Evolutionary conservation across 1,140 invertebrate species (phyloP).

Genomic region (Drosophila repletoides): DNA sequence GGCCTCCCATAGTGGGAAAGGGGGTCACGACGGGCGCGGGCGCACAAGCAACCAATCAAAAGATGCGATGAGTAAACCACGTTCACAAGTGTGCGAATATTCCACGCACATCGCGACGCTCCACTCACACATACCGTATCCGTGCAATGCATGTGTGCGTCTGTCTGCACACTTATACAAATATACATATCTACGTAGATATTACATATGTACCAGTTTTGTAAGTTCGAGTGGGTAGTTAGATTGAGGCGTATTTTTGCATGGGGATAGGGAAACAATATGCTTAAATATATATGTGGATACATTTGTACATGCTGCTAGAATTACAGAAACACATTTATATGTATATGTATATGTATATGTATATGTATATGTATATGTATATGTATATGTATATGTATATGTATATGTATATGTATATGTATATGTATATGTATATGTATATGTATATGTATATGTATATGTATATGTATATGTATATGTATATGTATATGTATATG

Average conservation of each 20-base stretch:
- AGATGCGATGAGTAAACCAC: slow-evolving; percentile 53
- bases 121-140: slow-evolving; percentile 18
- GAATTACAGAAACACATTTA: background rate
- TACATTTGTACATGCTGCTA: too few relatives aligned
- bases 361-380: slow-evolving; percentile 15
- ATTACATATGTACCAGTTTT: slow-evolving; percentile 40
- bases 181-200: background rate
- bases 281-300: slow-evolving; percentile 7
- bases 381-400: slow-evolving; percentile 10
- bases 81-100: slow-evolving; percentile 53
- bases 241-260: background rate
- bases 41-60: slow-evolving; percentile 73
- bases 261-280: background rate
- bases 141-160: slow-evolving; percentile 6
- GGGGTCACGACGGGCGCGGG: slow-evolving; percentile 36
- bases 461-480: background rate
- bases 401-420: slow-evolving; percentile 26
- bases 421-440: slow-evolving; percentile 19
- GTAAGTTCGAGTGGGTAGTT: slow-evolving; percentile 23
- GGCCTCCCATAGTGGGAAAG: background rate
- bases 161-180: background rate
- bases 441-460: slow-evolving; percentile 21
- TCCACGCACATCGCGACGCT: slow-evolving; percentile 37
- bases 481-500: too few relatives aligned
- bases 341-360: background rate